Evolutionary conservation across 2,888 invertebrate genomes (phyloP).

Genomic region (Tridacna crocea): DNA sequence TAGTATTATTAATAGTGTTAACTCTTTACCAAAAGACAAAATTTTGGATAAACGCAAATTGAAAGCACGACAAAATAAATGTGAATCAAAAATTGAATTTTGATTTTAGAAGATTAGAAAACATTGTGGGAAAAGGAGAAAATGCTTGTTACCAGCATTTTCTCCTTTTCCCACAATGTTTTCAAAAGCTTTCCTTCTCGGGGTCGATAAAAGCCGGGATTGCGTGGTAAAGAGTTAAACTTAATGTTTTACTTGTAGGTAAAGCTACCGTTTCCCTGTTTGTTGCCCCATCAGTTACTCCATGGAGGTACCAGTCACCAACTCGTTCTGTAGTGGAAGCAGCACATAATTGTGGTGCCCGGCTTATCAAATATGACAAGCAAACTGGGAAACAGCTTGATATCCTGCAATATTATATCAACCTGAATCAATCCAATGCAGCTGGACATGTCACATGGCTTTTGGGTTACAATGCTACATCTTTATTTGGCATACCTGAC

Average conservation of each 20-base stretch:
- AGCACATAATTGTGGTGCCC: constrained; percentile 92
- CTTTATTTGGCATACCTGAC: constrained; percentile 90
- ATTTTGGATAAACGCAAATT: too few species aligned
- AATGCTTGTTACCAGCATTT: background rate
- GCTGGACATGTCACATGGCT: constrained; percentile 91
- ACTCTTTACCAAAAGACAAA: too few species aligned
- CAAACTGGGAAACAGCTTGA: constrained; percentile 89
- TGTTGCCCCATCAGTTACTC: constrained; percentile 95
- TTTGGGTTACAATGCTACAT: constrained; percentile 92
- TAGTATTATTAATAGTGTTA: too few species aligned
- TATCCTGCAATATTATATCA: constrained; percentile 95
- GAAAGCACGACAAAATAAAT: too few species aligned
- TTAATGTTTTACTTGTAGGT: constrained; percentile 79
- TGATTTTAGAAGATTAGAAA: background rate
- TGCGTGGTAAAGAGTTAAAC: too few species aligned
- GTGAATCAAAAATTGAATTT: too few species aligned
- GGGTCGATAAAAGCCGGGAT: too few species aligned
- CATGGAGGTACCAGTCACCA: constrained; percentile 88
- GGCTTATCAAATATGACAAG: constrained; percentile 95
- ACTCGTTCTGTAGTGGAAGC: constrained; percentile 74
- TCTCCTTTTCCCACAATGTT: too few species aligned
- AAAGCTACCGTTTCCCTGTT: constrained; percentile 93
- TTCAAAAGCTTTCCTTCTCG: too few species aligned
- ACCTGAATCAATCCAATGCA: constrained; percentile 88
- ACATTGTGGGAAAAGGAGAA: background rate